A percentile compares a stretch with the other conserved stretches of the same genome.
These are phyloP conservation scores for Prochilodus magdalenae DNA, from an alignment of 2,113 vertebrate species.

Conservation along the genomic window DNA sequence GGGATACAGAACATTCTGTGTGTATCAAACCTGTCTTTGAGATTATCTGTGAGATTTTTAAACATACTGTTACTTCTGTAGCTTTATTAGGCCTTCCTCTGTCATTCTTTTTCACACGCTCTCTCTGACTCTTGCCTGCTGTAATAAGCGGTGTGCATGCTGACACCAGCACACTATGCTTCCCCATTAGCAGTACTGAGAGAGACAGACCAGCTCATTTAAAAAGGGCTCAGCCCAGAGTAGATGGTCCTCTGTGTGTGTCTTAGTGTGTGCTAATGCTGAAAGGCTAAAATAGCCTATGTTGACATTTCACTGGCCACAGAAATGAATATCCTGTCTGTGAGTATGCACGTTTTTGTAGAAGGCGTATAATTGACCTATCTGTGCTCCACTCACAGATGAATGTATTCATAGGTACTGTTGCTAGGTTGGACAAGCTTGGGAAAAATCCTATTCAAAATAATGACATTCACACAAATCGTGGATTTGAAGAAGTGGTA, in stretches of 20 bases:
- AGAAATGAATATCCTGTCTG: too few species aligned
- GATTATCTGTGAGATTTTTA: background rate
- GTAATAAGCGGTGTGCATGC: background rate
- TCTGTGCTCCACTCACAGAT: too few species aligned
- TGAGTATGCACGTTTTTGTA: too few species aligned
- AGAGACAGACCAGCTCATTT: background rate
- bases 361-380: too few species aligned
- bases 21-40: background rate
- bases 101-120: too few species aligned
- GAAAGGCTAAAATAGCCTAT: too few species aligned
- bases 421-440: too few species aligned
- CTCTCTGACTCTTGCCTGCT: background rate
- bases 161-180: background rate
- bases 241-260: background rate
- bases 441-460: too few species aligned
- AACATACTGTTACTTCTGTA: background rate
- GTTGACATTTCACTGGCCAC: too few species aligned
- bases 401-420: too few species aligned
- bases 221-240: background rate
- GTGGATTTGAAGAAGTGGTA: too few species aligned
- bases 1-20: background rate
- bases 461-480: too few species aligned
- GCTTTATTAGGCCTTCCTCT: background rate
- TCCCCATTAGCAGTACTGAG: conserved; percentile 6
- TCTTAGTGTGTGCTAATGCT: background rate